Evolutionary conservation across 30 jellyfish, hydroid and myxozoan genomes (phyloP), one percentile per base, ranked within the genome.

Genomic region (Phacellophora camtschatica): DNA sequence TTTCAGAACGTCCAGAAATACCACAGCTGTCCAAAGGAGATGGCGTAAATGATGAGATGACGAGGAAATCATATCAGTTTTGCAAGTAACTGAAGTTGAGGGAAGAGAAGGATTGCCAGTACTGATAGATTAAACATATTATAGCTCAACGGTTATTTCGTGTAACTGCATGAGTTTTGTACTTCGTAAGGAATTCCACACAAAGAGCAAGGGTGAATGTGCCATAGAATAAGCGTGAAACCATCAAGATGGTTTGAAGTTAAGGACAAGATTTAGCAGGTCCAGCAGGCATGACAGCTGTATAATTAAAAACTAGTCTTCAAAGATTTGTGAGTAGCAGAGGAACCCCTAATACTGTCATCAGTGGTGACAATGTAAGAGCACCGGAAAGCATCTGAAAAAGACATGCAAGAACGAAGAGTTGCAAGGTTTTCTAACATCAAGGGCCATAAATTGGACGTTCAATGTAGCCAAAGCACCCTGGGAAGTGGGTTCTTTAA

Each of bases 401-500:
- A 75, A 34, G 68, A 36, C 58, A 27, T 55, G 74, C 67, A 32
- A 66, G 23, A 20, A 81, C 56, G 79, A 49, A 50, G 62, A 71
- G 16, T 23, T 71, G 68, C 81, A 83, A 43, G 76, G 86, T 0
- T 83, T 20, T 35, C 33, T 69, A 28, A 46, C 84, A 36, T 24
- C 82, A 28, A 45, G 28, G 51, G 22, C 66, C 12, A 66, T 78
- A 43, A 51, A 78, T 18, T 66, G 82, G 82, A 48, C 6, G 31
- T 78, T 62, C 66, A 78, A 43, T 35, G 82, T 78, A 10, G 71
- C 83, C 63, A 62, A 62, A 34, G 82, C 90, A 45, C 90, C 83
- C 32, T 78, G 90, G 90, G 75, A 66, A 66, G 90, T 82, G 24
- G 90, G 90, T 61, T 33, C 66, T 82, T 51, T 57, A 82, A 70